phyloP scores from a whole-genome alignment of 2,113 vertebrate genomes.

The Onychostruthus taczanowskii region DNA sequence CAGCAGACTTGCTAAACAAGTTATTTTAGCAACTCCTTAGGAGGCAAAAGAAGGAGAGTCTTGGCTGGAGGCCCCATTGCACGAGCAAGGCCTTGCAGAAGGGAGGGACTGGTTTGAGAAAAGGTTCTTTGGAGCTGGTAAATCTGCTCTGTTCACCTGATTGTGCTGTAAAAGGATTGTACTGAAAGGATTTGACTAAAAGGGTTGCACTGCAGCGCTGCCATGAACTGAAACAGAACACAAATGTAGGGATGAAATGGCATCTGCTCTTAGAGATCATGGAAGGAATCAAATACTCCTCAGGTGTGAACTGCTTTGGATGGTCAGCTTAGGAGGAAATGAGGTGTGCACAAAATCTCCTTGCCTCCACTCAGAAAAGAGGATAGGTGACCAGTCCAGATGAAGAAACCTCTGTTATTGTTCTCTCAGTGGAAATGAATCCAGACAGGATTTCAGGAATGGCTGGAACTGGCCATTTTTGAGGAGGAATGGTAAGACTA shows the following conservation, averaged over 20 bases:
- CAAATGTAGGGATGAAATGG: background rate
- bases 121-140: background rate
- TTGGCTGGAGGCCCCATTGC: background rate
- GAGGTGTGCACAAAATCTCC: background rate
- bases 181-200: background rate
- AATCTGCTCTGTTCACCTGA: background rate
- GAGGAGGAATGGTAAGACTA: background rate
- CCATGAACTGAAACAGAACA: background rate
- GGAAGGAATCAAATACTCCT: background rate
- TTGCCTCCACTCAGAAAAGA: background rate
- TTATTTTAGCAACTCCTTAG: background rate
- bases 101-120: background rate
- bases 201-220: background rate
- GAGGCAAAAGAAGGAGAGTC: background rate
- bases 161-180: background rate
- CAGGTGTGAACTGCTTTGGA: background rate
- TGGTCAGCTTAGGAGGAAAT: background rate
- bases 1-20: background rate
- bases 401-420: background rate
- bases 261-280: accelerated
- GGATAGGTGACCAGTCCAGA: background rate
- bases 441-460: background rate
- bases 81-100: background rate
- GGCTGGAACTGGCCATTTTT: background rate
- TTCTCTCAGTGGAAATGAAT: background rate